Evolutionary conservation across 23 tunicate genomes (phyloP).

Genomic region (Halocynthia aurantium): DNA sequence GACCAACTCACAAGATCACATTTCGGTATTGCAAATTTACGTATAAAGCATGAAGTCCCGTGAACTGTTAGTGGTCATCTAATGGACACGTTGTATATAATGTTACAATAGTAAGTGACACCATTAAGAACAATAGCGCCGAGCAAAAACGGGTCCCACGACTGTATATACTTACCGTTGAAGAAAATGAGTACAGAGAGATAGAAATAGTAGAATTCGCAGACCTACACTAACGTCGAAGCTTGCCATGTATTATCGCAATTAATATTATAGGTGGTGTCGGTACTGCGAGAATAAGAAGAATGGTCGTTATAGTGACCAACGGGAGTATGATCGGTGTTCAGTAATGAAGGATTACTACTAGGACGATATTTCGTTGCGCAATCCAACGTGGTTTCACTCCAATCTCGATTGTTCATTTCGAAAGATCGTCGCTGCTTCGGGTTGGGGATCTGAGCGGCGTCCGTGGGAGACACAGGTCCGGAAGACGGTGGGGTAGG

Average conservation of each 20-base stretch:
- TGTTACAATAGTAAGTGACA: no score
- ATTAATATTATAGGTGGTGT: constrained; percentile 4
- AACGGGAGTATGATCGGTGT: neutral
- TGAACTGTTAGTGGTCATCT: no score
- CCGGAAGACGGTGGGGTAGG: constrained; percentile 29
- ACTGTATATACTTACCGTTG: no score
- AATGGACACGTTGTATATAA: no score
- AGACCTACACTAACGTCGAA: constrained; percentile 12
- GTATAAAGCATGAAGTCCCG: no score
- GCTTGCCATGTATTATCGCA: constrained; percentile 21
- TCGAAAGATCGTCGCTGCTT: neutral
- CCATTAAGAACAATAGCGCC: no score
- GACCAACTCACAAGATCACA: no score
- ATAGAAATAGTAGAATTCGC: no score
- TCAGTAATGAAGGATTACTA: neutral
- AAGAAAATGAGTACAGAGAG: no score
- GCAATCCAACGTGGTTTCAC: constrained; percentile 6
- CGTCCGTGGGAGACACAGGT: constrained; percentile 1
- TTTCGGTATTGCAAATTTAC: no score
- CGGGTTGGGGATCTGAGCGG: neutral
- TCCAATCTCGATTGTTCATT: neutral
- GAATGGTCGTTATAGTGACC: no score
- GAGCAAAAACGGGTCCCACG: no score
- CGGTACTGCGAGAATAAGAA: neutral
- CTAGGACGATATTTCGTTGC: neutral